phyloP scores from a whole-genome alignment of 2,888 invertebrate species.

The Esperia sulphurella region DNA sequence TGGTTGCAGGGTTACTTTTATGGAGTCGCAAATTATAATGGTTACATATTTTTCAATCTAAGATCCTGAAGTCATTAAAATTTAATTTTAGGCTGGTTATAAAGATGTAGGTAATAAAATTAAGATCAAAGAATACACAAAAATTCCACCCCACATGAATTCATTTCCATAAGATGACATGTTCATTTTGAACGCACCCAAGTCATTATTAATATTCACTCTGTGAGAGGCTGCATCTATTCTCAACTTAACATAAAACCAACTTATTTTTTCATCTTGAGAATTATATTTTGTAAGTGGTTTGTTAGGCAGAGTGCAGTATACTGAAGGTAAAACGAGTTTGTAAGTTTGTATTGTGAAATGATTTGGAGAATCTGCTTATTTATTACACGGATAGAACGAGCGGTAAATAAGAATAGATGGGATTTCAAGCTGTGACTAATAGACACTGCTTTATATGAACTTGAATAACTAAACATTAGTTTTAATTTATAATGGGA shows the following conservation, averaged over 20 bases:
- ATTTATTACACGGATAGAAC: constrained; percentile 52
- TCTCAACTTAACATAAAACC: neutral
- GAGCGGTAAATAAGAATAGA: constrained; percentile 56
- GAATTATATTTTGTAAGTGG: too few relatives aligned
- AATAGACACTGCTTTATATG: constrained; percentile 50
- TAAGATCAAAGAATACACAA: neutral
- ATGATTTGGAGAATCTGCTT: constrained; percentile 57
- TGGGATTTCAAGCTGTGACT: constrained; percentile 67
- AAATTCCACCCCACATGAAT: constrained; percentile 12
- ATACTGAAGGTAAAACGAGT: constrained; percentile 14
- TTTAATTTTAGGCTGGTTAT: too few relatives aligned
- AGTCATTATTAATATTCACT: constrained; percentile 40
- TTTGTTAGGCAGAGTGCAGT: too few relatives aligned
- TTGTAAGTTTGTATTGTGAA: constrained; percentile 35
- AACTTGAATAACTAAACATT: constrained; percentile 57
- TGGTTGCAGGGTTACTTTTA: neutral
- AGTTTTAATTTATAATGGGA: constrained; percentile 63
- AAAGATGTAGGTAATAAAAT: neutral
- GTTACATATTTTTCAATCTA: neutral
- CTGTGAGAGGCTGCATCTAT: constrained; percentile 36
- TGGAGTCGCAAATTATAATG: neutral
- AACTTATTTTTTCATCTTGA: constrained; percentile 5
- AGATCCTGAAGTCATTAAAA: too few relatives aligned
- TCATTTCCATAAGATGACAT: constrained; percentile 34
- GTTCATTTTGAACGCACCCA: constrained; percentile 27